Evolutionary conservation across 2,113 vertebrate genomes (phyloP).

Genomic region (Crotalus viridis): DNA sequence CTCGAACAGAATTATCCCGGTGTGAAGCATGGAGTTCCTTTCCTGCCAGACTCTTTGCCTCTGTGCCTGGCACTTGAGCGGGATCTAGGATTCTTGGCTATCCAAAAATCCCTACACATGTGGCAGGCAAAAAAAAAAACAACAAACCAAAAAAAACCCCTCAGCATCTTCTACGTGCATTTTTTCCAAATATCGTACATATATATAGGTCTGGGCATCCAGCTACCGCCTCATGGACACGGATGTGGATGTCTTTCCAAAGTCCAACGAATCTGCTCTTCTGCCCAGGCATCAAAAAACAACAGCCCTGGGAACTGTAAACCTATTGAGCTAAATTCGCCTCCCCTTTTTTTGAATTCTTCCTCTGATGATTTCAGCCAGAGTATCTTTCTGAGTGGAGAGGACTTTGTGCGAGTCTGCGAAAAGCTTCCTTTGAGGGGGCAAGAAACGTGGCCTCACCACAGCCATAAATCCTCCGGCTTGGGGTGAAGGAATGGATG

Average conservation of each 20-base stretch:
- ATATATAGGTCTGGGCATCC: neutral
- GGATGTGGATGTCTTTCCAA: too few species aligned
- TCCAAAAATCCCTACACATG: neutral
- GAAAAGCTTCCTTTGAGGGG: neutral
- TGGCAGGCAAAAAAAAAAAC: neutral
- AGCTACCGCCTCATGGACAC: neutral
- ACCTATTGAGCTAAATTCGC: neutral
- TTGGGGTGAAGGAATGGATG: neutral
- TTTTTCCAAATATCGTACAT: neutral
- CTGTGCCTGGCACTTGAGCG: neutral
- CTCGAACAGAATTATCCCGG: neutral
- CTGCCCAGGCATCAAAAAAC: neutral
- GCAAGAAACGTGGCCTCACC: neutral
- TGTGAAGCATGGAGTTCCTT: neutral
- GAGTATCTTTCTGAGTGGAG: neutral
- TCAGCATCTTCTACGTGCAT: neutral
- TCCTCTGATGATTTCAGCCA: neutral
- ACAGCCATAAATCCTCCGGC: neutral
- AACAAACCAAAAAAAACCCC: neutral
- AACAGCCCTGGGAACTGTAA: neutral
- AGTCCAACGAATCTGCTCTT: neutral
- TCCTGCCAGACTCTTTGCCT: neutral
- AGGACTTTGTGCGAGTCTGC: neutral
- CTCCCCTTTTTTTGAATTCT: neutral
- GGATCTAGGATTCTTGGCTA: neutral